Conservation (phyloP, 2,113 vertebrate genomes). For the Cyanoramphus novaezelandiae region DNA sequence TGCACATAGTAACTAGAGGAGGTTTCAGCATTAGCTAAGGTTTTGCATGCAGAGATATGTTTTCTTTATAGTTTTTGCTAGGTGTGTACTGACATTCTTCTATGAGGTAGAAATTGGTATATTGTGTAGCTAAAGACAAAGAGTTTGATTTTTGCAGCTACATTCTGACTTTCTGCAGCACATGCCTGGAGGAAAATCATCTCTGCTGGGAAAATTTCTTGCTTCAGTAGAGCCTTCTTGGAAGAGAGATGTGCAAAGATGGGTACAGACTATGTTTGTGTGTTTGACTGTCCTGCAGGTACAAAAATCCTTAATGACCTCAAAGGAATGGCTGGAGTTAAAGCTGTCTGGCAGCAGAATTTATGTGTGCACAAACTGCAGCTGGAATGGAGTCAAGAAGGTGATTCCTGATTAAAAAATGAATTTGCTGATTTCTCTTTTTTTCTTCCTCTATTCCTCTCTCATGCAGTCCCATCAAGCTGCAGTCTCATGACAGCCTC, state of each 20-base stretch:
- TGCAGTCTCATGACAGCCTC: neutral
- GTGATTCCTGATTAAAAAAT: neutral
- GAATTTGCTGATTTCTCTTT: neutral
- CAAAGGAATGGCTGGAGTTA: neutral
- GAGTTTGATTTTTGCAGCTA: neutral
- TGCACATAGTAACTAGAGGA: neutral
- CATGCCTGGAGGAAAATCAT: rapidly evolving
- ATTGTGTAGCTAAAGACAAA: neutral
- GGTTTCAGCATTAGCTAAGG: neutral
- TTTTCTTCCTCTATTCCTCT: neutral
- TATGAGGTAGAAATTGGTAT: neutral
- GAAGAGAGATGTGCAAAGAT: neutral
- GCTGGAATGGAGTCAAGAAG: neutral
- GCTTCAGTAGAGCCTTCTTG: neutral
- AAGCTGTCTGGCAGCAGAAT: neutral
- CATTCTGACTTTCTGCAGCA: neutral
- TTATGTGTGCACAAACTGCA: neutral
- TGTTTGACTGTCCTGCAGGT: neutral
- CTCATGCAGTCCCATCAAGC: neutral
- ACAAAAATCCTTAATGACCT: slow-evolving; percentile 1
- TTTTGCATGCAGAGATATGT: neutral
- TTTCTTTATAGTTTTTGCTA: neutral
- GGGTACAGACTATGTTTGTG: neutral
- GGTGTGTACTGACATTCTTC: neutral
- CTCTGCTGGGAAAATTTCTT: neutral